Percentiles rank a stretch among this genome's conserved stretches.
Conservation (phyloP, 2,888 invertebrate species). For the Bellardia bayeri region DNA sequence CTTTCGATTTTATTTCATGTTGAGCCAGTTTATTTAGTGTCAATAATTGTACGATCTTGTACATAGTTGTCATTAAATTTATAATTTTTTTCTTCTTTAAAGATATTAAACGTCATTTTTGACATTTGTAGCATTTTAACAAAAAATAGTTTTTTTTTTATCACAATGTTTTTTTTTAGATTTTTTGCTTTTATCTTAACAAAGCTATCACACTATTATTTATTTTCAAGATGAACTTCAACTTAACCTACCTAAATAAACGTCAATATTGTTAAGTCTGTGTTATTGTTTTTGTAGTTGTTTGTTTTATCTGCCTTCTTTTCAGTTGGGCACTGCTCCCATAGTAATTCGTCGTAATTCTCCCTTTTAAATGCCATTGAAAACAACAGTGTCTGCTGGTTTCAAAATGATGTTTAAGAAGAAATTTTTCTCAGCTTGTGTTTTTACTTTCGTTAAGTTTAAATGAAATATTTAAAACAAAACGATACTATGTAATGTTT, state of each 20-base stretch:
- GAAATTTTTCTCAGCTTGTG: slow-evolving; percentile 29
- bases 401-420: slow-evolving; percentile 13
- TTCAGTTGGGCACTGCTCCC: slow-evolving; percentile 4
- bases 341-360: slow-evolving; percentile 30
- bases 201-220: slow-evolving; percentile 28
- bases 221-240: slow-evolving; percentile 63
- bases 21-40: slow-evolving; percentile 68
- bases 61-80: slow-evolving; percentile 38
- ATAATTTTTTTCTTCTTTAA: not conserved
- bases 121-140: slow-evolving; percentile 38
- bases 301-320: slow-evolving; percentile 8
- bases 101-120: slow-evolving; percentile 48
- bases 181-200: slow-evolving; percentile 8
- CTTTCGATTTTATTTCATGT: slow-evolving; percentile 74
- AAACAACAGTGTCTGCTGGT: slow-evolving; percentile 17
- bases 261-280: slow-evolving; percentile 41
- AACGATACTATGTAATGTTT: not conserved
- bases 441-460: slow-evolving; percentile 55
- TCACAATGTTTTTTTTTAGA: not conserved
- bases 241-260: slow-evolving; percentile 65
- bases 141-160: not conserved
- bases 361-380: slow-evolving; percentile 28
- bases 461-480: slow-evolving; percentile 11
- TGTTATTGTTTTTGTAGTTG: not conserved
- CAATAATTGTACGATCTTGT: slow-evolving; percentile 63